Percentiles rank a stretch among this genome's conserved stretches.
Conservation (phyloP, 2,113 vertebrate species). For the Microcebus ravelobensis region DNA sequence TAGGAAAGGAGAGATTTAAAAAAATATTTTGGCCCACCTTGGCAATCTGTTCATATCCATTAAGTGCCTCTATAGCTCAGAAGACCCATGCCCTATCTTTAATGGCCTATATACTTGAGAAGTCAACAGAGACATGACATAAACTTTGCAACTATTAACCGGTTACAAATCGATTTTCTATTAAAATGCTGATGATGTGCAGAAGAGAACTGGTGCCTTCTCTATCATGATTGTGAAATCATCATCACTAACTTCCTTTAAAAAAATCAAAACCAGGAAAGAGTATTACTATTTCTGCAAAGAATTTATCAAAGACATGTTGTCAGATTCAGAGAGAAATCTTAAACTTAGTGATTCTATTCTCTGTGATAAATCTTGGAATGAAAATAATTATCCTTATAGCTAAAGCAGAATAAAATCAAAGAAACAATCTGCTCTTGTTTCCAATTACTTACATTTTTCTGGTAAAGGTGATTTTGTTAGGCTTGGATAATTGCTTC, state of each 20-base stretch:
- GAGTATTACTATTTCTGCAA: not conserved
- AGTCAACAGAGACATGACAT: not conserved
- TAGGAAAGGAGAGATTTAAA: not conserved
- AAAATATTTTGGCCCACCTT: not conserved
- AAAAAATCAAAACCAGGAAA: not conserved
- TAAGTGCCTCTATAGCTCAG: not conserved
- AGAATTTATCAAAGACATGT: not conserved
- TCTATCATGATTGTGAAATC: not conserved
- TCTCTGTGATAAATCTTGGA: not conserved
- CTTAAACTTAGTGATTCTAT: not conserved
- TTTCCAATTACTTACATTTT: not conserved
- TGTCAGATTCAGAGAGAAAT: conserved; percentile 37
- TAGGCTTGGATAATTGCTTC: not conserved
- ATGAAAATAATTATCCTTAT: conserved; percentile 39
- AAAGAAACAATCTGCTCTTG: not conserved
- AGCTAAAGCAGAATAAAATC: conserved; percentile 10
- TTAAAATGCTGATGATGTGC: not conserved
- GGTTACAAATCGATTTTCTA: not conserved
- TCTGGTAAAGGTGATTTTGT: not conserved
- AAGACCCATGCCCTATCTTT: not conserved
- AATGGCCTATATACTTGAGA: not conserved
- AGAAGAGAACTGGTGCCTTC: not conserved
- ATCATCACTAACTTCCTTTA: not conserved
- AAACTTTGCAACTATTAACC: conserved; percentile 8
- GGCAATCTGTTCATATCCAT: not conserved